Conservation (phyloP, 2,797 vertebrate species). For the Leptodactylus fallax region DNA sequence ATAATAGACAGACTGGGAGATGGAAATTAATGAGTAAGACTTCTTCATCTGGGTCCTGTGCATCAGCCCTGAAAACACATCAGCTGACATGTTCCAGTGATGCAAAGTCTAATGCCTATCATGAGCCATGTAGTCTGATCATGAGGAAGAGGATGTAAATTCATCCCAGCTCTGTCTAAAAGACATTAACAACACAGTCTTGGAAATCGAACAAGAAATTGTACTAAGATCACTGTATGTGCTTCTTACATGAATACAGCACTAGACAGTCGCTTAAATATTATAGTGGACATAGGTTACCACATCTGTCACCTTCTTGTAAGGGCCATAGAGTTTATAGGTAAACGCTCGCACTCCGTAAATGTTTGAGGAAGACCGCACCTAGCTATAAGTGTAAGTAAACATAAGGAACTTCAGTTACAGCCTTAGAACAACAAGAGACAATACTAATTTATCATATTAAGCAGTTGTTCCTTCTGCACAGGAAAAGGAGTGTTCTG, state of each 20-base stretch:
- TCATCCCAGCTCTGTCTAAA: background rate
- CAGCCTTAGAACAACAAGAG: background rate
- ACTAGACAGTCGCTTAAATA: background rate
- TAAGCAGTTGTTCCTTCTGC: constrained; percentile 10
- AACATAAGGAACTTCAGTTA: constrained; percentile 17
- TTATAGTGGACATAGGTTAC: background rate
- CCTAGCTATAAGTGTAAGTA: constrained; percentile 8
- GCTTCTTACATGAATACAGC: background rate
- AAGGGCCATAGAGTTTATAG: background rate
- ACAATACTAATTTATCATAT: constrained; percentile 29
- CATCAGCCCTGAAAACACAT: constrained; percentile 4
- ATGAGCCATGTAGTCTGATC: background rate
- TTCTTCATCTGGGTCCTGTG: background rate
- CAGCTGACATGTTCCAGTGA: background rate
- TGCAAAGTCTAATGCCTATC: constrained; percentile 7
- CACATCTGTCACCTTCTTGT: background rate
- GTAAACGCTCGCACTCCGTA: background rate
- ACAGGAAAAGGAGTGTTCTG: constrained; percentile 43
- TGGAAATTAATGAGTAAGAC: background rate
- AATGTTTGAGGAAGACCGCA: background rate
- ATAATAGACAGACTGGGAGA: background rate
- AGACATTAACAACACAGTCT: background rate
- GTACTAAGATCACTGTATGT: background rate
- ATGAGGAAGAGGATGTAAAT: background rate
- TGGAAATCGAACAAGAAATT: background rate